Base-by-base conservation (phyloP, 2,888 invertebrate species). In the Protophormia terraenovae region DNA sequence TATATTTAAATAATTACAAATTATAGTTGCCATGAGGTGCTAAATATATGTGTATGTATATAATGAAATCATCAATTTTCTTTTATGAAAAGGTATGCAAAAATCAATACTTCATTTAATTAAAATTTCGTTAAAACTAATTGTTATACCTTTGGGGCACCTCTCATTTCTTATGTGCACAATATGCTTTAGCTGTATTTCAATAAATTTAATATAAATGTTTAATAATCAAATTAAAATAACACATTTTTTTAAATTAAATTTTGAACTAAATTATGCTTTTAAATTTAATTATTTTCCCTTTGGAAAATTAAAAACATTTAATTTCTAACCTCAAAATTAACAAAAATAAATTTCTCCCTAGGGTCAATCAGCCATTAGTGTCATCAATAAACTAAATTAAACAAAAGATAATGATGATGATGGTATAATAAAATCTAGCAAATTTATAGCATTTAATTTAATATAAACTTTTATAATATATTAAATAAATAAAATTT, bases 31-130 rank as follows among this genome's bases (percentile, higher is more conserved):
- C 22, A 19, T 58, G 24, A 16, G 10, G 55, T 72, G 19, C 19
- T 2, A 58, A 19, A 8, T 16, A 32, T n/a, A n/a, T n/a, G n/a
- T n/a, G 32, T 32, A 6, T 32, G 32, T 32, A 19, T 8, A 4
- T 53, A 53, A 24, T 53, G 53, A 24, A 53, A 24, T 4, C 24
- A 53, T 14, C 50, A 24, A 22, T 14, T 14, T 24, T 24, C 53
- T 24, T 24, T 53, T 3, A 24, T 58, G 19, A 29, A 3, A 10
- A 22, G 41, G 62, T 29, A 58, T 35, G 38, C 27, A 62, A 83
- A 78, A 83, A 82, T 82, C 82, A 64, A 83, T 83, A 78, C 35
- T 78, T 67, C 10, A 73, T 73, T 83, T 83, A 62, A 83, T 83
- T 67, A 83, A 78, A 72, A 72, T 77, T 83, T 50, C 41, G 32